These are phyloP conservation scores for Drosophila sordidula DNA, from an alignment of 2,888 invertebrate species.

Conservation along the genomic window DNA sequence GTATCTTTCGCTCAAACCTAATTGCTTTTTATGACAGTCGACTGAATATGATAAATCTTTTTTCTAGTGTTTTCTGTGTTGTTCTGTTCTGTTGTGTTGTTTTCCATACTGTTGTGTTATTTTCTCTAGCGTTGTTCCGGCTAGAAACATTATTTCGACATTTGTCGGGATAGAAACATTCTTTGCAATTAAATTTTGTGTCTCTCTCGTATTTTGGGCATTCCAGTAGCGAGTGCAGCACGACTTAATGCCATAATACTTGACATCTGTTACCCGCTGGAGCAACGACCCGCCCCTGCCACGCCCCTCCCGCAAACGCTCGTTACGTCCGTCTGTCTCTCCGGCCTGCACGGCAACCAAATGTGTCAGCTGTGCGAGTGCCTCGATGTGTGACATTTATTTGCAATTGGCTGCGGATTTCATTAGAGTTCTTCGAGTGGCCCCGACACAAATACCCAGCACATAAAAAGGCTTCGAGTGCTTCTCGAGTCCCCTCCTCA, in stretches of 20 bases:
- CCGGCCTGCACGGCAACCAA: slow-evolving; percentile 14
- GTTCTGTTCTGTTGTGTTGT: slow-evolving; percentile 20
- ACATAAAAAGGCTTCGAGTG: slow-evolving; percentile 31
- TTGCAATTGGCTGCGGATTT: slow-evolving; percentile 66
- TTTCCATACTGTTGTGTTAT: neutral
- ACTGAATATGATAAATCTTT: slow-evolving; percentile 76
- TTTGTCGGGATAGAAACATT: slow-evolving; percentile 67
- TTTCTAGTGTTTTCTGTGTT: slow-evolving; percentile 40
- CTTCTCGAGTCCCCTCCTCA: slow-evolving; percentile 14
- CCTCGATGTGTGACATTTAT: slow-evolving; percentile 64
- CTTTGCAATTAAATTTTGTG: slow-evolving; percentile 72
- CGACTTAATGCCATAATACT: slow-evolving; percentile 44
- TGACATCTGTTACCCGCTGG: slow-evolving; percentile 65
- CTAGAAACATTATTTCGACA: slow-evolving; percentile 57
- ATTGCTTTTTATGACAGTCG: slow-evolving; percentile 79
- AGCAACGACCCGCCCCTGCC: slow-evolving; percentile 26
- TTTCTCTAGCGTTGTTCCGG: slow-evolving; percentile 24
- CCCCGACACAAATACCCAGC: slow-evolving; percentile 9
- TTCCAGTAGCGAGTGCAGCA: slow-evolving; percentile 41
- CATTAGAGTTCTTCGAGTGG: slow-evolving; percentile 46
- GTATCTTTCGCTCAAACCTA: slow-evolving; percentile 66
- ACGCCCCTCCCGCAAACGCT: slow-evolving; percentile 7
- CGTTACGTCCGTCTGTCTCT: slow-evolving; percentile 2
- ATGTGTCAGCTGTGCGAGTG: slow-evolving; percentile 71
- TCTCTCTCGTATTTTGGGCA: slow-evolving; percentile 42